phyloP scores from a whole-genome alignment of 2,797 vertebrate genomes.

The Pterois miles region DNA sequence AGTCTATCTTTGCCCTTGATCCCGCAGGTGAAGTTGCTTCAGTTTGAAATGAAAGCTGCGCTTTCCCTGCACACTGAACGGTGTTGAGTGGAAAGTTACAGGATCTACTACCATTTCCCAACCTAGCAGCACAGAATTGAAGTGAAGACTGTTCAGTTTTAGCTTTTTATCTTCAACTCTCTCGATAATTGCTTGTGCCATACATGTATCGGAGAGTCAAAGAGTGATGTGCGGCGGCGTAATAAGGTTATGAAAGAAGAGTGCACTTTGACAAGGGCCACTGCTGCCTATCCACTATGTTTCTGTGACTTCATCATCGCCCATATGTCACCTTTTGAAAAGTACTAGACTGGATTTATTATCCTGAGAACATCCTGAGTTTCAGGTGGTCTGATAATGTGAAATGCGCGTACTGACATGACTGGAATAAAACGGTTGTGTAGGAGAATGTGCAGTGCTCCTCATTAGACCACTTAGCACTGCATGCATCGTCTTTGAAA shows the following conservation, averaged over 20 bases:
- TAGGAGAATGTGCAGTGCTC: constrained; percentile 30
- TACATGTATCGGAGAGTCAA: constrained; percentile 6
- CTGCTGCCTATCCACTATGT: not conserved
- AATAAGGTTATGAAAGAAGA: constrained; percentile 45
- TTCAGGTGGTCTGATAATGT: constrained; percentile 24
- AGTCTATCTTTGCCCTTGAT: constrained; percentile 17
- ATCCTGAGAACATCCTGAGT: constrained; percentile 25
- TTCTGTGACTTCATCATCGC: constrained; percentile 29
- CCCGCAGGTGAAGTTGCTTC: not conserved
- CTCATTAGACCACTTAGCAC: constrained; percentile 59
- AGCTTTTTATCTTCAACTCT: constrained; percentile 8
- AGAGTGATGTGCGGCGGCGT: not conserved
- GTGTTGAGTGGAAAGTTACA: constrained; percentile 9
- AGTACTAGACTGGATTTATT: constrained; percentile 23
- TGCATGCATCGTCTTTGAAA: constrained; percentile 16
- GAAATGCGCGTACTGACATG: constrained; percentile 16
- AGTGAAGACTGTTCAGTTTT: not conserved
- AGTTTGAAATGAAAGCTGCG: constrained; percentile 2
- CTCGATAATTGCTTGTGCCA: constrained; percentile 9
- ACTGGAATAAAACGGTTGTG: constrained; percentile 22
- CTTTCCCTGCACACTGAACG: not conserved
- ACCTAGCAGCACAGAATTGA: not conserved
- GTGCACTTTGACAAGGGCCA: constrained; percentile 29
- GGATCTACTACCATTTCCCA: not conserved
- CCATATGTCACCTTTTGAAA: constrained; percentile 40